These are phyloP conservation scores for Lasioglossum morio DNA, from an alignment of 2,888 invertebrate genomes.

Conservation along the genomic window DNA sequence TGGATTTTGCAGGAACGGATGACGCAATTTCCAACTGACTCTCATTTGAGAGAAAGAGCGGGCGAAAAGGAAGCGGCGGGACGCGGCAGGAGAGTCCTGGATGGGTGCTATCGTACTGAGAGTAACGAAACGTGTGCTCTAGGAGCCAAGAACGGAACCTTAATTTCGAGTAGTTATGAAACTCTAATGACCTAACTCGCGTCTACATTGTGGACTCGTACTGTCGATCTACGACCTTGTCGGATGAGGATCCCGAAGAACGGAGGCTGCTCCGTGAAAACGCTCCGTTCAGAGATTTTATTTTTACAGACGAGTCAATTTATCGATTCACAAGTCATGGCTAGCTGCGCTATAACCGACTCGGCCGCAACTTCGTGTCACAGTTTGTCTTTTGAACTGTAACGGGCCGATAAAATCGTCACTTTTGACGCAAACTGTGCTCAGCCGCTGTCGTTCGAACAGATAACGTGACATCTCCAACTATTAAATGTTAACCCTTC, in stretches of 20 bases:
- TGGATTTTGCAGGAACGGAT: constrained; percentile 55
- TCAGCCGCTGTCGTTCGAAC: not conserved
- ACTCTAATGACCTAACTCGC: constrained; percentile 26
- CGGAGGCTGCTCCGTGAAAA: not conserved
- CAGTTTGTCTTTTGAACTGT: constrained; percentile 7
- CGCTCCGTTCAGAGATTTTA: not conserved
- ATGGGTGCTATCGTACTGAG: constrained; percentile 20
- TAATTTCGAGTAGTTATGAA: constrained; percentile 41
- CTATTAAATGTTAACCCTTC: not conserved
- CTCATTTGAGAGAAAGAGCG: constrained; percentile 44
- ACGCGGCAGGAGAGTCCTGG: not conserved
- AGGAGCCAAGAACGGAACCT: constrained; percentile 10
- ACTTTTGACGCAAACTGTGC: constrained; percentile 7
- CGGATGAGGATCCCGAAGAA: not conserved
- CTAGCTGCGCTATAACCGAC: constrained; percentile 15
- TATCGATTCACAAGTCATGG: constrained; percentile 19
- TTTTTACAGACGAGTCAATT: constrained; percentile 8
- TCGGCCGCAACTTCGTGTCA: not conserved
- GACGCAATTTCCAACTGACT: constrained; percentile 64
- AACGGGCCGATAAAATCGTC: not conserved
- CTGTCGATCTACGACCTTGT: not conserved
- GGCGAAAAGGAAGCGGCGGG: not conserved
- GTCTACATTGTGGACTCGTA: not conserved
- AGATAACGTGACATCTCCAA: not conserved
- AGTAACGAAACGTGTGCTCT: constrained; percentile 27